Conservation (phyloP, 2,888 invertebrate genomes). For the Orchesellides sinensis region DNA sequence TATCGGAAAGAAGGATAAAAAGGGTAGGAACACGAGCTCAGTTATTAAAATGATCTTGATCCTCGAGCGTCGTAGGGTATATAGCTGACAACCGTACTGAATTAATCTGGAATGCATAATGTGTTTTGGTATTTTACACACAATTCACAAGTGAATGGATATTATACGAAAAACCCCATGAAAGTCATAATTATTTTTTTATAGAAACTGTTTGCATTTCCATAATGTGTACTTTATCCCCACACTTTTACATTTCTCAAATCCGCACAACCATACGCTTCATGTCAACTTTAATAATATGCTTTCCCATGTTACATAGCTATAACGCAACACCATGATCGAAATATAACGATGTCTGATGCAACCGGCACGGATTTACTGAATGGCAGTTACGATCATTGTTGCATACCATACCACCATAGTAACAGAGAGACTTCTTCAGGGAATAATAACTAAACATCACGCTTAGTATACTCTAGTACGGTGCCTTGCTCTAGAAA, state of each 20-base stretch:
- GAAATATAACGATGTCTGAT: slow-evolving; percentile 45
- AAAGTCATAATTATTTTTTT: slow-evolving; percentile 35
- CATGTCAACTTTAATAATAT: no score
- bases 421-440: no score
- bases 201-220: slow-evolving; percentile 46
- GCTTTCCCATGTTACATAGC: no score
- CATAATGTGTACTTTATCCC: background rate
- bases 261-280: no score
- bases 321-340: no score
- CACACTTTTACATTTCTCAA: no score
- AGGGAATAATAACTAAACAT: no score
- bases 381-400: slow-evolving; percentile 46
- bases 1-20: slow-evolving; percentile 20
- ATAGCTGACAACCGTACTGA: slow-evolving; percentile 40
- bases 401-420: no score
- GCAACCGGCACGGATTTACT: slow-evolving; percentile 46
- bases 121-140: background rate
- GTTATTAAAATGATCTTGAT: slow-evolving; percentile 24
- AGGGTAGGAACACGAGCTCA: background rate
- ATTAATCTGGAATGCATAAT: slow-evolving; percentile 36
- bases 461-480: no score
- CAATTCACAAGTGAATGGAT: background rate
- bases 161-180: background rate
- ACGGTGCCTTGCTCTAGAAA: no score
- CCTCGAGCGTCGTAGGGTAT: slow-evolving; percentile 28